Evolutionary conservation across 2,797 vertebrate genomes (phyloP), one percentile per base, ranked within the genome.

Genomic region (Neosilurus hyrtlii): DNA sequence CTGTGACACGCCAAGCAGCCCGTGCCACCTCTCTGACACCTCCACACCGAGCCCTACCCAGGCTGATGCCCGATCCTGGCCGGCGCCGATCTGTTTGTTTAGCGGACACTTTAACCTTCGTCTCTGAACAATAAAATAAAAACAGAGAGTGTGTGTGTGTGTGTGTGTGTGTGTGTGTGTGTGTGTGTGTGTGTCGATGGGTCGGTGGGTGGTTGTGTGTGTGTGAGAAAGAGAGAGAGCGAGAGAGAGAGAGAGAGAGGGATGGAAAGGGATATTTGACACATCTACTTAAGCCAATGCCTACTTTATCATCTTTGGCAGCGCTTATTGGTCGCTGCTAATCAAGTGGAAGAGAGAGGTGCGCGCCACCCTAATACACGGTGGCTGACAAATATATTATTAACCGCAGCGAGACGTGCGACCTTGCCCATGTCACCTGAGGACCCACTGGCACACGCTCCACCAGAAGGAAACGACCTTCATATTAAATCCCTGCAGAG

Each of bases 261-360:
- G 89, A 89, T 85, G 84, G 90, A 90, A 90, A 91, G 92, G 91
- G 92, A 92, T 92, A 92, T 94, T 94, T 94, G 93, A 94, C 94
- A 94, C 93, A 92, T 94, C 94, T 94, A 92, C 93, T 94, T 92
- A 94, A 94, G 93, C 92, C 92, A 93, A 89, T 89, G 92, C 94
- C 91, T 93, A 91, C 92, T 95, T 95, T 93, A 94, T 95, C 93
- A 94, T 94, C 91, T 94, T 93, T 94, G 94, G 93, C 93, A 94
- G 92, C 90, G 83, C 94, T 95, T 94, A 95, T 95, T 95, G 93
- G 94, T 94, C 81, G 89, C n/a, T 89, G 91, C 94, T 95, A 95
- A 95, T 95, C 94, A 95, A 94, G 94, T 93, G 91, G 93, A 93
- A 93, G 94, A 90, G 91, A 91, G 90, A 82, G 80, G 70, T 74